phyloP scores from a whole-genome alignment of 1,140 invertebrate genomes.

The Tetraneura akinire region DNA sequence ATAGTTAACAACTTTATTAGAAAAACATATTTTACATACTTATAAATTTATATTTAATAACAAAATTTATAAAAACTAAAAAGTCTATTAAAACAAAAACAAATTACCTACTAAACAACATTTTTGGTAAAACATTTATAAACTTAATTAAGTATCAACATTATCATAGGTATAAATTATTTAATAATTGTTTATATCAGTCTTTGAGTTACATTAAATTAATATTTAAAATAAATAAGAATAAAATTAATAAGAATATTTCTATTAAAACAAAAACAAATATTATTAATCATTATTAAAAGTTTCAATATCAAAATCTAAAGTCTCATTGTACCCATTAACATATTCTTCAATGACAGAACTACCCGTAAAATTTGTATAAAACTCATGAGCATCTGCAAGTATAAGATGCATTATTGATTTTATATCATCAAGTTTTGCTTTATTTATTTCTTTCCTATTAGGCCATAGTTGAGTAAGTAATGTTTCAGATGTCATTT shows the following conservation, averaged over 20 bases:
- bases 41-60: too few species aligned
- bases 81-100: too few species aligned
- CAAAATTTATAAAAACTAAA: too few species aligned
- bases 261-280: too few species aligned
- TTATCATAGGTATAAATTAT: too few species aligned
- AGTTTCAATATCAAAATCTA: slow-evolving; percentile 36
- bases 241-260: too few species aligned
- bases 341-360: slow-evolving; percentile 44
- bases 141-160: too few species aligned
- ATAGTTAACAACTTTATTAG: too few species aligned
- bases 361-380: slow-evolving; percentile 40
- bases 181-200: neutral
- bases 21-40: too few species aligned
- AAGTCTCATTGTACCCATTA: slow-evolving; percentile 45
- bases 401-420: slow-evolving; percentile 50
- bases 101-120: too few species aligned
- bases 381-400: slow-evolving; percentile 49
- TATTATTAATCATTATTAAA: neutral
- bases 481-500: slow-evolving; percentile 17
- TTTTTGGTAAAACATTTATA: too few species aligned
- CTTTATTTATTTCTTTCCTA: slow-evolving; percentile 48
- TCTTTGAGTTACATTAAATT: neutral
- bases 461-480: slow-evolving; percentile 45
- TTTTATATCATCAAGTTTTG: slow-evolving; percentile 48
- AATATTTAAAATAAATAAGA: neutral